Evolutionary conservation across 1,140 invertebrate species (phyloP), one percentile per base, ranked within the genome.

Genomic region (Armadillidium nasatum): DNA sequence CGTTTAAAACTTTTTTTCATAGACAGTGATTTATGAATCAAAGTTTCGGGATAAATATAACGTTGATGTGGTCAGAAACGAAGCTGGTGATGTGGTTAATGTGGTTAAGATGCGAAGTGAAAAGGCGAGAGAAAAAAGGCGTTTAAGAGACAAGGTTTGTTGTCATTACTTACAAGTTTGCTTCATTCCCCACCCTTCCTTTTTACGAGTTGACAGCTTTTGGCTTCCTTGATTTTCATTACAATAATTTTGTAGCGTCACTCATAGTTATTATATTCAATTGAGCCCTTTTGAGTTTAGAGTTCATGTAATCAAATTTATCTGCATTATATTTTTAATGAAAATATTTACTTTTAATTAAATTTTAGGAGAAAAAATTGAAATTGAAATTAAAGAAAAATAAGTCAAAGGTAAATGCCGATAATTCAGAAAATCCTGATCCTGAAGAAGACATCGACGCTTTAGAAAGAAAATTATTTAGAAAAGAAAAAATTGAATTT

Each of bases 31-130:
- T 15, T 4, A 60, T 15, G 50, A 60, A 60, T 60, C 50, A 1
- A 60, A 60, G 19, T 60, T 60, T 60, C 50, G 19, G 7, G 50
- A 60, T 60, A 60, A 60, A 7, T 60, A 60, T 60, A 60, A 60
- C 11, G 50, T 60, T 60, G 19, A 60, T 60, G 50, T 60, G 1
- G 50, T 15, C 11, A 60, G 50, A 60, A 19, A 60, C 19, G 50
- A 60, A 60, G 7, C 19, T 60, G 50, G 50, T 2, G 11, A 60
- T 3, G 50, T 60, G 11, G 50, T 19, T 13, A 2, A 19, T 2
- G 50, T 60, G 4, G 11, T 15, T 13, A 13, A 13, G 19, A 15
- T 2, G 2, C 11, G 11, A 13, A 7, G 3, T 19, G 19, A 7
- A 60, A 19, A 60, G 19, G 1, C 11, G 19, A 60, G 50, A 7